Conservation (phyloP, 2,888 invertebrate species). For the Hemaris fuciformis region DNA sequence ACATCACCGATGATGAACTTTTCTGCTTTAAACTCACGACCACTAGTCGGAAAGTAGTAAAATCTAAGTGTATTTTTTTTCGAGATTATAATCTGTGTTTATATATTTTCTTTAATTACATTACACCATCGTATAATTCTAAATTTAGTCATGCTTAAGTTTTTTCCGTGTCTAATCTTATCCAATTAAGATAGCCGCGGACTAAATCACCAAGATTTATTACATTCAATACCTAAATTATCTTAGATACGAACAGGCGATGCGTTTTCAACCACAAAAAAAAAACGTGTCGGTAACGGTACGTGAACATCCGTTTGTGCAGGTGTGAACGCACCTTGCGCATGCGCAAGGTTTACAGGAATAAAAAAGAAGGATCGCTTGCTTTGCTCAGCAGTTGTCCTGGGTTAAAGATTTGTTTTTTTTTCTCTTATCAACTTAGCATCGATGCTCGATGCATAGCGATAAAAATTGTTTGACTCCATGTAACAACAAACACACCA, state of each 20-base stretch:
- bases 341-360: slow-evolving; percentile 15
- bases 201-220: neutral
- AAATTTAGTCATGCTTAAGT: neutral
- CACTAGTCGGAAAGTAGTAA: too few species aligned
- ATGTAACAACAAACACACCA: too few species aligned
- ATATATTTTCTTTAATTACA: neutral
- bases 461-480: too few species aligned
- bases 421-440: neutral
- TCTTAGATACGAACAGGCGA: neutral
- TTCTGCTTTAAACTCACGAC: too few species aligned
- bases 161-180: neutral
- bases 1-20: too few species aligned
- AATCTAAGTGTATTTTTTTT: too few species aligned
- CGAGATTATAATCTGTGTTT: too few species aligned
- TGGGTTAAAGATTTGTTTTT: neutral
- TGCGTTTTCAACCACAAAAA: neutral
- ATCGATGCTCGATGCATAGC: neutral
- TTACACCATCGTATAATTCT: neutral
- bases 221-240: neutral
- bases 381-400: neutral
- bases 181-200: neutral
- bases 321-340: slow-evolving; percentile 60
- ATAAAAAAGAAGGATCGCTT: neutral
- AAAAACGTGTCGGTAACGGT: slow-evolving; percentile 13
- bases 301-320: slow-evolving; percentile 39